A percentile compares a stretch with the other conserved stretches of the same genome.
phyloP scores from a whole-genome alignment of 2,888 invertebrate species.

The Aleiodes leptofemur region DNA sequence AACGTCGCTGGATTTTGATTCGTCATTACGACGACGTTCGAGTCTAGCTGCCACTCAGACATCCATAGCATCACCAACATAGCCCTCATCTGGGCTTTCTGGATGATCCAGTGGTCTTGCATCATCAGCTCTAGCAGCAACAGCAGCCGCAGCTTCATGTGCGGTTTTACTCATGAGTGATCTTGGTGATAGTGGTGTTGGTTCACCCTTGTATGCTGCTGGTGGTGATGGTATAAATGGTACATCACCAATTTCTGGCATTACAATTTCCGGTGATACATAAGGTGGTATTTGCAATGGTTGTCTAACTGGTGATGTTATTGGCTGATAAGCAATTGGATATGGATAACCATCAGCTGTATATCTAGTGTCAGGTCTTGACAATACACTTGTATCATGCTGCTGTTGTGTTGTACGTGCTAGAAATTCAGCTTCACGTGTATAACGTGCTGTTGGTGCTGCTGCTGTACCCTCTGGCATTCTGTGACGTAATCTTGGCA shows the following conservation, averaged over 20 bases:
- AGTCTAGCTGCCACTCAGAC: conserved; percentile 61
- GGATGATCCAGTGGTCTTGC: conserved; percentile 77
- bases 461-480: conserved; percentile 76
- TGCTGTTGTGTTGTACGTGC: conserved; percentile 77
- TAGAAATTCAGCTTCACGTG: conserved; percentile 82
- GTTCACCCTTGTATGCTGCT: conserved; percentile 82
- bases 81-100: conserved; percentile 92
- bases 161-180: conserved; percentile 73
- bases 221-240: conserved; percentile 83
- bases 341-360: conserved; percentile 89
- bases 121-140: conserved; percentile 79
- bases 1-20: conserved; percentile 42
- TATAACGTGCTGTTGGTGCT: conserved; percentile 78
- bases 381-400: conserved; percentile 72
- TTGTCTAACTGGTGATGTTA: conserved; percentile 75
- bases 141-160: conserved; percentile 75
- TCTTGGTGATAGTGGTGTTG: conserved; percentile 70
- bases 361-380: conserved; percentile 77
- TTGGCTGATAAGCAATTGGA: conserved; percentile 71
- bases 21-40: conserved; percentile 29
- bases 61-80: conserved; percentile 84
- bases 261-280: conserved; percentile 59
- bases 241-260: conserved; percentile 74
- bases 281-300: conserved; percentile 61
- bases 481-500: conserved; percentile 82